Percentiles rank a stretch among this genome's conserved stretches.
These are phyloP conservation scores for Megathymus violae DNA, from an alignment of 1,140 invertebrate species.

Conservation along the genomic window DNA sequence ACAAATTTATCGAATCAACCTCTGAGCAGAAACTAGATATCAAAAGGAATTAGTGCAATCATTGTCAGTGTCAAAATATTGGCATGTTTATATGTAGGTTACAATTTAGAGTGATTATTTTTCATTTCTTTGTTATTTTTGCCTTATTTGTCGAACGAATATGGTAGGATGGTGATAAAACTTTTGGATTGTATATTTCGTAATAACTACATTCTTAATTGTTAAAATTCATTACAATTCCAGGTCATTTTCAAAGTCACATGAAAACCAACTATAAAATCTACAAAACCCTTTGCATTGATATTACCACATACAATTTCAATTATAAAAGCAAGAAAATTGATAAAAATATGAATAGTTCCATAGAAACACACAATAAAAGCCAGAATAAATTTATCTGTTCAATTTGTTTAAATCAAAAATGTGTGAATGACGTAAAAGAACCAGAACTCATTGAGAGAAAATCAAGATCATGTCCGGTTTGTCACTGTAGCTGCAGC, in stretches of 20 bases:
- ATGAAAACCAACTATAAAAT: conserved; percentile 51
- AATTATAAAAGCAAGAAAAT: conserved; percentile 24
- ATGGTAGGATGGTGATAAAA: not conserved
- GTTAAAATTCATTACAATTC: conserved; percentile 22
- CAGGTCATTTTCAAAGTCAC: conserved; percentile 41
- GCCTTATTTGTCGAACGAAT: not conserved
- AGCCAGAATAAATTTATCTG: conserved; percentile 55
- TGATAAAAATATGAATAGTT: conserved; percentile 41
- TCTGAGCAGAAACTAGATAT: too few species aligned
- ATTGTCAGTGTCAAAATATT: not conserved
- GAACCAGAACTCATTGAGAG: conserved; percentile 39
- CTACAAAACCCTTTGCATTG: conserved; percentile 51
- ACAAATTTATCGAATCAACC: not conserved
- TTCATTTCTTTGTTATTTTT: not conserved
- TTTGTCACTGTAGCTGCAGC: conserved; percentile 45
- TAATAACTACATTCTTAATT: too few species aligned
- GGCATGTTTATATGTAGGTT: not conserved
- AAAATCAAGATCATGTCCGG: conserved; percentile 51
- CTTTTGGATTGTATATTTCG: too few species aligned
- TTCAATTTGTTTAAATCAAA: conserved; percentile 58
- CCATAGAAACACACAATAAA: conserved; percentile 32
- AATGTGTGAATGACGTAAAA: conserved; percentile 39
- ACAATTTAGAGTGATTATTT: too few species aligned
- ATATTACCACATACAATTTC: conserved; percentile 57
- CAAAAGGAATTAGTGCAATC: too few species aligned